Evolutionary conservation across 2,113 vertebrate genomes (phyloP).

Genomic region (Pitta sordida): DNA sequence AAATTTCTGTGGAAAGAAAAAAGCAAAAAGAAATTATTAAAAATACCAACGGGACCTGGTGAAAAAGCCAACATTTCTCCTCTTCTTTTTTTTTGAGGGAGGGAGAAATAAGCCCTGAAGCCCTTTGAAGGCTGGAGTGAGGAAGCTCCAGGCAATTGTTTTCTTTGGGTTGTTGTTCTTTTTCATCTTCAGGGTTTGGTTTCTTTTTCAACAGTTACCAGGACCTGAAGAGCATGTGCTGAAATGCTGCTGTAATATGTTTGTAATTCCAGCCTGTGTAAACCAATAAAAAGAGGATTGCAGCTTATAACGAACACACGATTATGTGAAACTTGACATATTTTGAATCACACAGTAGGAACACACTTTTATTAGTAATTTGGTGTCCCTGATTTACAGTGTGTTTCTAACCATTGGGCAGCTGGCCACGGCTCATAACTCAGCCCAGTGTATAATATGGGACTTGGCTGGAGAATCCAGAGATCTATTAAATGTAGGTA

Average conservation of each 20-base stretch:
- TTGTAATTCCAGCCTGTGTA: conserved; percentile 67
- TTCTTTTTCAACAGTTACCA: conserved; percentile 46
- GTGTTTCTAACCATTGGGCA: conserved; percentile 60
- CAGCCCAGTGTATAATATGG: conserved; percentile 22
- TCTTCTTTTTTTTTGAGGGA: not conserved
- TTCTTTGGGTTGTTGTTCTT: conserved; percentile 41
- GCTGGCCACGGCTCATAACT: conserved; percentile 58
- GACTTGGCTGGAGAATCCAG: conserved; percentile 44
- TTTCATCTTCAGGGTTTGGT: not conserved
- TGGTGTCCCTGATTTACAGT: conserved; percentile 71
- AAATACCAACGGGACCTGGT: not conserved
- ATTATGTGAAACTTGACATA: conserved; percentile 67
- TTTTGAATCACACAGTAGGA: conserved; percentile 69
- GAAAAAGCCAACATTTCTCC: not conserved
- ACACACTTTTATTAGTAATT: conserved; percentile 64
- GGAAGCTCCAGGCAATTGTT: conserved; percentile 26
- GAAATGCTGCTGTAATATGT: conserved; percentile 47
- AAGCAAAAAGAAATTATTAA: not conserved
- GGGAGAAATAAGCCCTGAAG: not conserved
- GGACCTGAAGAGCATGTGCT: conserved; percentile 43
- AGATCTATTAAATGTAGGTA: conserved; percentile 19
- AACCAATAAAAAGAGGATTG: conserved; percentile 70
- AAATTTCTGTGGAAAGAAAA: not conserved
- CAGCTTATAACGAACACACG: conserved; percentile 57
- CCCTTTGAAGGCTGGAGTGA: not conserved